Evolutionary conservation across 2,888 invertebrate species (phyloP).

Genomic region (Nipponacmea schrenckii): DNA sequence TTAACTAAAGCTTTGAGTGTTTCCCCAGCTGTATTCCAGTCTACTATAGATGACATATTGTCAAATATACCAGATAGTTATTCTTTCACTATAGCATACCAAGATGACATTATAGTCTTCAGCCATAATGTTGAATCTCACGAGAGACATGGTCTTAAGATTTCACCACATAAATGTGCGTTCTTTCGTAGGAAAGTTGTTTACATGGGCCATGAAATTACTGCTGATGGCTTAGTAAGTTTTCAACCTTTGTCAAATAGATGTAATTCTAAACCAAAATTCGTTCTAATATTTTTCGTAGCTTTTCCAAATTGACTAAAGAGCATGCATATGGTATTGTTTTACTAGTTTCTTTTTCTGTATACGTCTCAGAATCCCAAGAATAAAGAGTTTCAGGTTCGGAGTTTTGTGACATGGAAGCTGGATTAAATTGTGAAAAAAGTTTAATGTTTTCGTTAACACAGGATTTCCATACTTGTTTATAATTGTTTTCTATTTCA

Average conservation of each 20-base stretch:
- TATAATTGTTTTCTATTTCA: too few relatives aligned
- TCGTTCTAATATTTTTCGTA: too few relatives aligned
- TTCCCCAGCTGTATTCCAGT: not conserved
- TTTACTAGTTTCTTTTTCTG: too few relatives aligned
- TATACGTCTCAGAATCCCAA: too few relatives aligned
- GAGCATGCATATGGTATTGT: too few relatives aligned
- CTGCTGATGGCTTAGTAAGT: not conserved
- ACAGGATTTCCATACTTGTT: too few relatives aligned
- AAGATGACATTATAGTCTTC: not conserved
- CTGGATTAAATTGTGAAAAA: too few relatives aligned
- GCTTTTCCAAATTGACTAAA: too few relatives aligned
- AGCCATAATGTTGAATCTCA: not conserved
- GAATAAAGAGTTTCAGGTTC: too few relatives aligned
- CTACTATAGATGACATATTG: not conserved
- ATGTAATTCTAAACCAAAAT: not conserved
- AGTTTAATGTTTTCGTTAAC: too few relatives aligned
- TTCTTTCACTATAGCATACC: not conserved
- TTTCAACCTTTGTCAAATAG: not conserved
- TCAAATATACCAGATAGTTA: not conserved
- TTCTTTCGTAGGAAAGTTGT: not conserved
- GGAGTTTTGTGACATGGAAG: too few relatives aligned
- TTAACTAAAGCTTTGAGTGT: not conserved
- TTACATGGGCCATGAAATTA: not conserved
- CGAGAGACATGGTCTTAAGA: not conserved
- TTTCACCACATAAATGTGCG: not conserved